These are phyloP conservation scores for Conchocele bisecta DNA, from an alignment of 2,888 invertebrate species.

Conservation along the genomic window DNA sequence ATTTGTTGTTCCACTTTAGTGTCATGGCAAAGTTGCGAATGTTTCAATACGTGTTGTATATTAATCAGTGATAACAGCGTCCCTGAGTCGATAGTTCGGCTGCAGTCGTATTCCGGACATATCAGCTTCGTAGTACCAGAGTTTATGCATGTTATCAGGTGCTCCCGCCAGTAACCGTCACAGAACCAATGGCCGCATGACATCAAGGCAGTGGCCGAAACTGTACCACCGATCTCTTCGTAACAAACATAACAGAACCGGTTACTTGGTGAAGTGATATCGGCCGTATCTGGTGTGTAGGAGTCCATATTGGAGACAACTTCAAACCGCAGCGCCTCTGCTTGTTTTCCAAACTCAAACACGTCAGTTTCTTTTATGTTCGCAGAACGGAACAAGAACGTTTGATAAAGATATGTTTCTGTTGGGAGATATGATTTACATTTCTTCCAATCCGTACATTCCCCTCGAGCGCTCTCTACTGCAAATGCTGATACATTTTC, in stretches of 20 bases:
- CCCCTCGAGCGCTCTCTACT: constrained; percentile 2
- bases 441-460: constrained; percentile 24
- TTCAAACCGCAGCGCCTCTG: background rate
- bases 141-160: constrained; percentile 41
- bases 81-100: constrained; percentile 33
- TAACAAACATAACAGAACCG: constrained; percentile 62
- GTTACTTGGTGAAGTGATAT: constrained; percentile 28
- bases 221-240: constrained; percentile 32
- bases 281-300: constrained; percentile 3
- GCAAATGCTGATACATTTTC: background rate
- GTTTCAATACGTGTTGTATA: constrained; percentile 36
- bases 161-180: constrained; percentile 61
- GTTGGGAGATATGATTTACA: constrained; percentile 24
- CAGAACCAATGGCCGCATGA: constrained; percentile 70
- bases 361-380: constrained; percentile 4
- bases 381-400: background rate
- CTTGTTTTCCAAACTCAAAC: background rate
- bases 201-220: constrained; percentile 49
- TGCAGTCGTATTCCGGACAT: constrained; percentile 64
- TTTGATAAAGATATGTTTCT: background rate
- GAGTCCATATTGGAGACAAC: constrained; percentile 13
- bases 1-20: constrained; percentile 43
- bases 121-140: constrained; percentile 27
- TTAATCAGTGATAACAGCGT: constrained; percentile 33
- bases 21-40: constrained; percentile 44